phyloP scores from a whole-genome alignment of 2,888 invertebrate species.

The Oligia fasciuncula region DNA sequence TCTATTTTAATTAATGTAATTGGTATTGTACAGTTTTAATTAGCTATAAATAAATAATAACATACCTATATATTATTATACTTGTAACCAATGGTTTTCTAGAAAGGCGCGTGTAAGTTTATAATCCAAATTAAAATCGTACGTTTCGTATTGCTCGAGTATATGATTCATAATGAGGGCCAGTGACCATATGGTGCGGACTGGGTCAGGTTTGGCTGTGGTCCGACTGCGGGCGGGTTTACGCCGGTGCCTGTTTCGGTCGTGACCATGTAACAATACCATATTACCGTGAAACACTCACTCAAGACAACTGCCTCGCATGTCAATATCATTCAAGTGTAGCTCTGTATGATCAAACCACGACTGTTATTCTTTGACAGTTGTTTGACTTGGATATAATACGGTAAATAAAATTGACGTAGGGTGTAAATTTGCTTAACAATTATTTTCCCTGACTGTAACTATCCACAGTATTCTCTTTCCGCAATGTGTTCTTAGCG shows the following conservation, averaged over 20 bases:
- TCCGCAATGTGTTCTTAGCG: not conserved
- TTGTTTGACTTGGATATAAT: not conserved
- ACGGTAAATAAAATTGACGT: no score
- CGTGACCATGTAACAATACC: constrained; percentile 22
- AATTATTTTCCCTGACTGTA: not conserved
- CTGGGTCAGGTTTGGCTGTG: constrained; percentile 56
- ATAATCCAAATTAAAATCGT: constrained; percentile 15
- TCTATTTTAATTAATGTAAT: not conserved
- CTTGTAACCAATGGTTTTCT: constrained; percentile 6
- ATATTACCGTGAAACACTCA: constrained; percentile 10
- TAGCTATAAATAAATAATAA: not conserved
- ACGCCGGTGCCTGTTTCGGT: constrained; percentile 24
- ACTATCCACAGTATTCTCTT: not conserved
- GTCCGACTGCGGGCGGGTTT: constrained; percentile 33
- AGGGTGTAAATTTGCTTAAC: not conserved
- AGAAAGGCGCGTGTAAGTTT: constrained; percentile 21
- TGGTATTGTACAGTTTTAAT: not conserved
- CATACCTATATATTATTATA: not conserved
- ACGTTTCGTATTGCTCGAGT: constrained; percentile 30
- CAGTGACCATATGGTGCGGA: constrained; percentile 79
- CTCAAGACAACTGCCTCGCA: not conserved
- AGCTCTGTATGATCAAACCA: not conserved
- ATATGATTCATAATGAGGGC: constrained; percentile 70
- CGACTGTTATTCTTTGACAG: not conserved
- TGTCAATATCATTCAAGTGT: not conserved